Conservation (phyloP, 2,113 vertebrate species). For the Emydura subglobosa region DNA sequence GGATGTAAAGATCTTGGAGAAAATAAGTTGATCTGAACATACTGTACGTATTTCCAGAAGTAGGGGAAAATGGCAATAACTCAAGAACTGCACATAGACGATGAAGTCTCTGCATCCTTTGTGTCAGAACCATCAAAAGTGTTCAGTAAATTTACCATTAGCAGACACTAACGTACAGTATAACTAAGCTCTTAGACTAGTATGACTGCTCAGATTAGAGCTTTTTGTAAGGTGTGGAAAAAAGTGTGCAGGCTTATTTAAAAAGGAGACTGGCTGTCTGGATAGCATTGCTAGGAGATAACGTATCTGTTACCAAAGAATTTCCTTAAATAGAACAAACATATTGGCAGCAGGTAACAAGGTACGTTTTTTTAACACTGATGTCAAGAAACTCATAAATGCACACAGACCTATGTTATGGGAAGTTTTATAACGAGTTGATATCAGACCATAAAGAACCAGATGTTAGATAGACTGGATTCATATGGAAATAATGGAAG, state of each 20-base stretch:
- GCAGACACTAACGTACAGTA: conserved; percentile 35
- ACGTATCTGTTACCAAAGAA: conserved; percentile 43
- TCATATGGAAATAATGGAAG: conserved; percentile 26
- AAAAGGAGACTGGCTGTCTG: conserved; percentile 8
- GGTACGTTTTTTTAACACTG: conserved; percentile 51
- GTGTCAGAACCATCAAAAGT: conserved; percentile 37
- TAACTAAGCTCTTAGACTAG: conserved; percentile 4
- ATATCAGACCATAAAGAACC: conserved; percentile 48
- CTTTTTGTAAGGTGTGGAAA: background rate
- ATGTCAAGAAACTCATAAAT: conserved; percentile 63
- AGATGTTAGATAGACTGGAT: background rate
- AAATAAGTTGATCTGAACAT: background rate
- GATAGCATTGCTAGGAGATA: conserved; percentile 45
- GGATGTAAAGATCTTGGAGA: conserved; percentile 36
- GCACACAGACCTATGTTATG: conserved; percentile 44
- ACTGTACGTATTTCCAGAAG: conserved; percentile 5
- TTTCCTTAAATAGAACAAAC: conserved; percentile 52
- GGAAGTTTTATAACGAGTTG: conserved; percentile 54
- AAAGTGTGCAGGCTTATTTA: background rate
- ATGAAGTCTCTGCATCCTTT: conserved; percentile 32
- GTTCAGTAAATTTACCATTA: conserved; percentile 47
- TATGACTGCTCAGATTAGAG: conserved; percentile 24
- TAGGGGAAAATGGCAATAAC: conserved; percentile 37
- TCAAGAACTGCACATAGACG: conserved; percentile 31
- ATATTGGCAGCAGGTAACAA: conserved; percentile 54